Evolutionary conservation across 1,140 invertebrate genomes (phyloP), one percentile per base, ranked within the genome.

Genomic region (Trichogramma pretiosum): DNA sequence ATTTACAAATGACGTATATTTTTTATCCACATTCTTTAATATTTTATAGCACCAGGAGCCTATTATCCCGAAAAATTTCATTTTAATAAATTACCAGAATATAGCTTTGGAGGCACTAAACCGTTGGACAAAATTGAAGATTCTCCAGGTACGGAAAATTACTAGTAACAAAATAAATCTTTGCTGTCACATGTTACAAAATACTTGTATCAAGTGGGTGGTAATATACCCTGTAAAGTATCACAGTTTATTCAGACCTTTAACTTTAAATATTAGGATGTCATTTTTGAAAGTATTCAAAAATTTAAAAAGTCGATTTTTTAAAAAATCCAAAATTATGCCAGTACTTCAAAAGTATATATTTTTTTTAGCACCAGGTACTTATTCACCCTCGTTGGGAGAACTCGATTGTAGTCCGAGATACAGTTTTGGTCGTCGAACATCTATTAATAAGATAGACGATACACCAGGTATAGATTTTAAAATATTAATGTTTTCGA

Each of bases 1-100:
- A n/a, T 4, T 2, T 26, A 35, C 11, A 18, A 45, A 34, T 13
- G 1, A 1, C 9, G 19, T 16, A 21, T n/a, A 28, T 18, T 39
- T 32, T 50, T 39, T 2, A 16, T 38, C 24, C 9, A 32, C 21
- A 0, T 24, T 7, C 8, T 21, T 38, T 44, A 30, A 22, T 32
- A 35, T 23, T 13, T 42, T 28, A 66, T 28, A 58, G 74, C 67
- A 50, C 74, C 74, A 33, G 73, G 73, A 52, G 63, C 67, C 14
- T 76, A 75, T 35, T 59, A 43, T 5, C 72, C 76, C 2, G 82
- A 82, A 56, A 80, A 79, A 58, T 73, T 77, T 11, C 74, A 81
- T 33, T 66, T 78, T 48, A 77, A 82, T 56, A 77, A 71, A 41
- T 40, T 40, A 14, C 52, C 54, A 3, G 24, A 53, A 39, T 58